These are phyloP conservation scores for Alligator sinensis DNA, from an alignment of 2,113 vertebrate species.

Conservation along the genomic window DNA sequence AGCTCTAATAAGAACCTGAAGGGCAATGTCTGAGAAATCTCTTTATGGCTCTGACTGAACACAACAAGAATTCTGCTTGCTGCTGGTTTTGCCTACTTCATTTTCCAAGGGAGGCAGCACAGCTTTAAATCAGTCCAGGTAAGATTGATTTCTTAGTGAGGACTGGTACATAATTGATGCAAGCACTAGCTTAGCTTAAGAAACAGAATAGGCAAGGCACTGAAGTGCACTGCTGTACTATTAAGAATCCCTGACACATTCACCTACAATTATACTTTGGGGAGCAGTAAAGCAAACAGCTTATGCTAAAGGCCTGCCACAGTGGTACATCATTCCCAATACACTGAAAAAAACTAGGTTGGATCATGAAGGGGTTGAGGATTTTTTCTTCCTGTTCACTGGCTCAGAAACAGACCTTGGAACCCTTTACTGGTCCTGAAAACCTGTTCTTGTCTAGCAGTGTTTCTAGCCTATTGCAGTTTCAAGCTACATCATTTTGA, in stretches of 20 bases:
- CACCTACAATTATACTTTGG: neutral
- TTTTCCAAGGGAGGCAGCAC: neutral
- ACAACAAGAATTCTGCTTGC: rapidly evolving
- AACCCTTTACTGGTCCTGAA: neutral
- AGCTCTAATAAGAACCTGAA: rapidly evolving
- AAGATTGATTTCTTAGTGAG: neutral
- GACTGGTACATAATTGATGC: neutral
- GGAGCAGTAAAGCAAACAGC: constrained; percentile 2
- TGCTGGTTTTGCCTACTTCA: neutral
- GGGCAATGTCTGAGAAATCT: neutral
- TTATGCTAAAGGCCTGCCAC: neutral
- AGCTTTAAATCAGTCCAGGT: neutral
- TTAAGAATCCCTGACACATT: neutral
- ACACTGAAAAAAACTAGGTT: neutral
- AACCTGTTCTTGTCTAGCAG: neutral
- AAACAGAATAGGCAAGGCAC: neutral
- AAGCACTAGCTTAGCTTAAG: neutral
- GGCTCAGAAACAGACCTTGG: neutral
- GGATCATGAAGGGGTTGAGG: neutral
- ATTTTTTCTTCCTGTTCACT: neutral
- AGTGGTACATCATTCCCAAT: neutral
- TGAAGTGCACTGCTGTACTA: neutral
- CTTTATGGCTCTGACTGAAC: rapidly evolving
- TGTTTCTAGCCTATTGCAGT: neutral
- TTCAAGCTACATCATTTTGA: neutral